A percentile compares a stretch with the other conserved stretches of the same genome.
These are phyloP conservation scores for Caenorhabditis parvicauda DNA, from an alignment of 2,888 invertebrate genomes.

Conservation along the genomic window DNA sequence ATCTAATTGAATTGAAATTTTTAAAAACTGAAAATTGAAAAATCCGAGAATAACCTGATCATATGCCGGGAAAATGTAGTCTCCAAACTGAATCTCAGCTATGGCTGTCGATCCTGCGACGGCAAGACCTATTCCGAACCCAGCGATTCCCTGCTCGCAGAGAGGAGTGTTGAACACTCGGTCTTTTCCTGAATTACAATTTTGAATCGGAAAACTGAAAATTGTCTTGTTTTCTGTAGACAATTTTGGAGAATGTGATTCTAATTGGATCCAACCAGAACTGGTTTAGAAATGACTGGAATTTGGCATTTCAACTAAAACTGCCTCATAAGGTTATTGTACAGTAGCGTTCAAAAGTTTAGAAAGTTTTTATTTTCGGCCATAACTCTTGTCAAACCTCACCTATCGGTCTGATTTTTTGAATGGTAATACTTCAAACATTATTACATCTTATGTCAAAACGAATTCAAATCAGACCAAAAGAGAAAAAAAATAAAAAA, in stretches of 20 bases:
- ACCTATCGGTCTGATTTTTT: too few species aligned
- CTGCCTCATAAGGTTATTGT: background rate
- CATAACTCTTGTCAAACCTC: too few species aligned
- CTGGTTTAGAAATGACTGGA: too few species aligned
- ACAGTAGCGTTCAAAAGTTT: too few species aligned
- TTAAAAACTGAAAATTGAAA: too few species aligned
- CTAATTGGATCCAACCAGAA: background rate
- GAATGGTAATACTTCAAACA: too few species aligned
- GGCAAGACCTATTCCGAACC: constrained; percentile 86
- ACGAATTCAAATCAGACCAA: too few species aligned
- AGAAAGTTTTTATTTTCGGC: too few species aligned
- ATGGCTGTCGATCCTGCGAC: constrained; percentile 87
- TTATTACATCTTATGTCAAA: too few species aligned
- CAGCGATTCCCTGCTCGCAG: constrained; percentile 93
- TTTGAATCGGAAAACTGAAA: too few species aligned
- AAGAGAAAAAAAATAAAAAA: too few species aligned
- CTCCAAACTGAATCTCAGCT: constrained; percentile 98
- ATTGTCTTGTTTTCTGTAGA: background rate
- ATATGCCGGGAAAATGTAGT: constrained; percentile 97
- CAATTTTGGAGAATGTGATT: background rate
- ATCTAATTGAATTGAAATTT: background rate
- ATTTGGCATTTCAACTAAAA: background rate
- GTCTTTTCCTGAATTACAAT: constrained; percentile 68
- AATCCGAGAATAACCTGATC: constrained; percentile 76
- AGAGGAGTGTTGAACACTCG: constrained; percentile 95